phyloP scores from a whole-genome alignment of 1,140 invertebrate species.

The Euglossa dilemma region DNA sequence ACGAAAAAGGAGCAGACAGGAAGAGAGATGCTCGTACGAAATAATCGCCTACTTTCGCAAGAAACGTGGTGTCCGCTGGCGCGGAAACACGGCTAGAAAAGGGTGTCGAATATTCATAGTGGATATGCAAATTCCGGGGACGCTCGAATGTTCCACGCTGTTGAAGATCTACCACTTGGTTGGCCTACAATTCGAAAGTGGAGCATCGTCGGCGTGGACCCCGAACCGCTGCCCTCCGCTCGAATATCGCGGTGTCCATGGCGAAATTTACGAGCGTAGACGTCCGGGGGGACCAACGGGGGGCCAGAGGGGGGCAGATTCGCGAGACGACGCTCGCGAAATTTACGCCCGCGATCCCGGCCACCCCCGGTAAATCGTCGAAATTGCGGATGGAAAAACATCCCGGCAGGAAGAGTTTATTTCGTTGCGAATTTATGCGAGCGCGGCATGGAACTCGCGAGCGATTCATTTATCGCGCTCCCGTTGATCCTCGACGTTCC shows the following conservation, averaged over 20 bases:
- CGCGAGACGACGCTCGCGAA: constrained; percentile 7
- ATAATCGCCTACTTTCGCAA: neutral
- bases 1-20: neutral
- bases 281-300: too few species aligned
- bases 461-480: neutral
- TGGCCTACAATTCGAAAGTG: constrained; percentile 42
- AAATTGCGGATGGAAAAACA: constrained; percentile 35
- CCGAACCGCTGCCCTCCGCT: neutral
- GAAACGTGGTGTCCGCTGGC: neutral
- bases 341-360: constrained; percentile 15
- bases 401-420: constrained; percentile 28
- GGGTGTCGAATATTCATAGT: constrained; percentile 28
- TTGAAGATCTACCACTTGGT: constrained; percentile 32
- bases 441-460: neutral
- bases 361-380: constrained; percentile 11
- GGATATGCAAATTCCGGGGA: constrained; percentile 19
- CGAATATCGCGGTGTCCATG: constrained; percentile 11
- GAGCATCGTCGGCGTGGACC: constrained; percentile 10
- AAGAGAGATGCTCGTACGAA: neutral
- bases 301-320: constrained; percentile 7
- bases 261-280: constrained; percentile 31
- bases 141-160: neutral
- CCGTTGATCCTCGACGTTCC: neutral
- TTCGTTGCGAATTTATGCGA: constrained; percentile 6
- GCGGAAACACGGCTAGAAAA: neutral